A percentile compares a stretch with the other conserved stretches of the same genome.
Conservation (phyloP, 1,140 invertebrate species). For the Ctenoplectra terminalis region DNA sequence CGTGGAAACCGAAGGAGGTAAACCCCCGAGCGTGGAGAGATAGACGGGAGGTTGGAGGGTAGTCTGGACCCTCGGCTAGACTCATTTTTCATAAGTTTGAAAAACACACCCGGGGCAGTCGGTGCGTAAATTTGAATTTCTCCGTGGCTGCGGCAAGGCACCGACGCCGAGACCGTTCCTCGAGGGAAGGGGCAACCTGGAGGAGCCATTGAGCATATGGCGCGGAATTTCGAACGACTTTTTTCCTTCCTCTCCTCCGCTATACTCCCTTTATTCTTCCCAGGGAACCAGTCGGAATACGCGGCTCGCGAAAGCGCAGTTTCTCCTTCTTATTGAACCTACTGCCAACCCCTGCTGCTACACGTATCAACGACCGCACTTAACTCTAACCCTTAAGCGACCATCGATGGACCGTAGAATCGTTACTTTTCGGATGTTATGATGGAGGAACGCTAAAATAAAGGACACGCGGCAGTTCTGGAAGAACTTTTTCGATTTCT, state of each 20-base stretch:
- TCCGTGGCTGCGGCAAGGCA: constrained; percentile 59
- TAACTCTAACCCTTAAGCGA: too few relatives aligned
- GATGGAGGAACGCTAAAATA: background rate
- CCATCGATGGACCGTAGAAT: background rate
- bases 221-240: constrained; percentile 77
- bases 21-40: constrained; percentile 27
- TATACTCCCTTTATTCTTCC: background rate
- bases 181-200: constrained; percentile 55
- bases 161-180: constrained; percentile 31
- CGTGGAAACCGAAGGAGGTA: constrained; percentile 26
- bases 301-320: constrained; percentile 11
- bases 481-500: background rate
- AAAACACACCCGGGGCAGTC: constrained; percentile 75
- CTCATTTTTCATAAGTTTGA: constrained; percentile 82
- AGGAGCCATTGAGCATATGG: constrained; percentile 76
- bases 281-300: background rate
- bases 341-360: too few relatives aligned
- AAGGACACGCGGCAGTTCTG: background rate
- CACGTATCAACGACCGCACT: background rate
- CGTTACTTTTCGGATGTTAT: background rate
- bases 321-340: constrained; percentile 17
- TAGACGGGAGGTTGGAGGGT: background rate
- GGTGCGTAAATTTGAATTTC: constrained; percentile 82
- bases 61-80: constrained; percentile 62
- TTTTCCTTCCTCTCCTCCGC: constrained; percentile 31